Conservation (phyloP, 2,797 vertebrate species). For the Pelodytes ibericus region DNA sequence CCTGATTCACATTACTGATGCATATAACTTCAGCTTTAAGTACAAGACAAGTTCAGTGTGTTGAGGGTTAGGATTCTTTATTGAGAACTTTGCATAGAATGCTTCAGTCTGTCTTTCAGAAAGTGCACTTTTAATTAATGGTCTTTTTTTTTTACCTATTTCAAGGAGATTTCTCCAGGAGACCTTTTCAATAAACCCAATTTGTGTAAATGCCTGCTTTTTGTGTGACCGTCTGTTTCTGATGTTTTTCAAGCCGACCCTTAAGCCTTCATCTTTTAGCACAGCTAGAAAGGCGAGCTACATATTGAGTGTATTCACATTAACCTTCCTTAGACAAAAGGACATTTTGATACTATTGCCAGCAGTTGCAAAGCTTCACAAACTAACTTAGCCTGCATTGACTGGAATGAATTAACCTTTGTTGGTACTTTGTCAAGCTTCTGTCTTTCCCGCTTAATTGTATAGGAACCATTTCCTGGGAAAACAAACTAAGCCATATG, state of each 20-base stretch:
- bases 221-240: not conserved
- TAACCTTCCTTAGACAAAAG: conserved; percentile 3
- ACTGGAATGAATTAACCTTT: not conserved
- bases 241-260: conserved; percentile 4
- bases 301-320: conserved; percentile 8
- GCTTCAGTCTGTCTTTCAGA: not conserved
- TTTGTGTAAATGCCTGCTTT: not conserved
- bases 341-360: not conserved
- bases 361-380: not conserved
- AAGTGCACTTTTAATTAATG: conserved; percentile 40
- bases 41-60: conserved; percentile 7
- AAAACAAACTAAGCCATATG: too few relatives aligned
- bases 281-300: not conserved
- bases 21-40: not conserved
- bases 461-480: not conserved
- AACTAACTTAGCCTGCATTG: not conserved
- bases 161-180: conserved; percentile 13
- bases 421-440: not conserved
- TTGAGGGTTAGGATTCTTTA: conserved; percentile 7
- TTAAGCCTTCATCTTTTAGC: conserved; percentile 28
- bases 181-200: conserved; percentile 4
- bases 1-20: conserved; percentile 18
- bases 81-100: conserved; percentile 23
- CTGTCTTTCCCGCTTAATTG: not conserved
- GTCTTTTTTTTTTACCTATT: conserved; percentile 13